Conservation (phyloP, 2,797 vertebrate genomes). For the Acanthurus tractus region DNA sequence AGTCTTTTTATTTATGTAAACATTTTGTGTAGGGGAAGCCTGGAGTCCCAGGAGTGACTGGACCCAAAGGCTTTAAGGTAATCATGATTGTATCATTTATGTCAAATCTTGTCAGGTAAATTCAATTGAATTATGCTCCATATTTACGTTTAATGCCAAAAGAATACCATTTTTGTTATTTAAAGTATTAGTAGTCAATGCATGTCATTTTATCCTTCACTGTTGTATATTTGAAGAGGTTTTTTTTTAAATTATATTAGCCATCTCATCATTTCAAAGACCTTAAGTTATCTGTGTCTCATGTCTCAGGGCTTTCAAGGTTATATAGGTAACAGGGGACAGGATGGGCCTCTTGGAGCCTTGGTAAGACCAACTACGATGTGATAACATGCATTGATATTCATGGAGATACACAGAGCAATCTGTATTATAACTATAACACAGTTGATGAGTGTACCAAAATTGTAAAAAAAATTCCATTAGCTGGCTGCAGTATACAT, state of each 20-base stretch:
- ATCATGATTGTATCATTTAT: constrained; percentile 1
- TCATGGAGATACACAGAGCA: background rate
- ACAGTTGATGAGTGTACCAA: background rate
- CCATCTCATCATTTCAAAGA: background rate
- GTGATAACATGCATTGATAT: background rate
- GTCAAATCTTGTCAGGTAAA: background rate
- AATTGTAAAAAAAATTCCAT: background rate
- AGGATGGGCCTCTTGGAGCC: constrained; percentile 76
- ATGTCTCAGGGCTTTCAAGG: constrained; percentile 79
- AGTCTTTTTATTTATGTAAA: constrained; percentile 11
- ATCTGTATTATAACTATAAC: background rate
- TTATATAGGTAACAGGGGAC: constrained; percentile 74
- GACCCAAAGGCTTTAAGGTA: constrained; percentile 85
- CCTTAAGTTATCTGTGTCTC: constrained; percentile 21
- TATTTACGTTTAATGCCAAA: background rate
- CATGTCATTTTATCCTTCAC: background rate
- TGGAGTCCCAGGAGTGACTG: constrained; percentile 72
- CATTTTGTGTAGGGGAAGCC: constrained; percentile 71
- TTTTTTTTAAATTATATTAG: background rate
- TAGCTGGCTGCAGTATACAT: background rate
- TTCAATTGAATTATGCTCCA: background rate
- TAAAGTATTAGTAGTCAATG: background rate
- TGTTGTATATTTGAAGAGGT: background rate
- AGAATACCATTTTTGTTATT: background rate
- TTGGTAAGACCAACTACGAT: constrained; percentile 65